A percentile compares a stretch with the other conserved stretches of the same genome.
These are phyloP conservation scores for Mnemiopsis leidyi DNA, from an alignment of 37 sponge, comb jelly and placozoan species.

Conservation along the genomic window DNA sequence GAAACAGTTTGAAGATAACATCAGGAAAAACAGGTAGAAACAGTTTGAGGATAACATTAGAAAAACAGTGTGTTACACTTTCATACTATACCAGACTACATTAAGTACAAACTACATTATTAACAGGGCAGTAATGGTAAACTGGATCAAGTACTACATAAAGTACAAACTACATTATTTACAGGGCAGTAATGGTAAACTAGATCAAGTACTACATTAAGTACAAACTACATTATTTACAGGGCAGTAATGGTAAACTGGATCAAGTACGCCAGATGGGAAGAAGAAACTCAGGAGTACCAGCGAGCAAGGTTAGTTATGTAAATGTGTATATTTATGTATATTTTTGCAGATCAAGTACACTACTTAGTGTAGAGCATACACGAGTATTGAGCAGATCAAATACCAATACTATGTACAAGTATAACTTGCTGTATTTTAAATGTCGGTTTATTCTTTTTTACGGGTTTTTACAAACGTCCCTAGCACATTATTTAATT, in stretches of 20 bases:
- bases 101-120: background rate
- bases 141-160: background rate
- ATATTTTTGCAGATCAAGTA: too few relatives aligned
- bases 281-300: constrained; percentile 82
- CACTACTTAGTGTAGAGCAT: too few relatives aligned
- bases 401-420: too few relatives aligned
- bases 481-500: too few relatives aligned
- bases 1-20: background rate
- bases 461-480: too few relatives aligned
- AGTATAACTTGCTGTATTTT: too few relatives aligned
- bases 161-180: background rate
- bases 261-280: constrained; percentile 97
- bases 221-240: background rate
- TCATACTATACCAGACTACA: background rate
- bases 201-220: constrained; percentile 84
- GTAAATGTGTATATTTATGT: too few relatives aligned
- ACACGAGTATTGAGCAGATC: too few relatives aligned
- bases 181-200: constrained; percentile 71
- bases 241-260: constrained; percentile 83
- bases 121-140: background rate
- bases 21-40: constrained; percentile 85
- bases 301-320: constrained; percentile 20
- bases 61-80: constrained; percentile 72
- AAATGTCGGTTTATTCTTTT: too few relatives aligned
- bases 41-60: constrained; percentile 94